Percentiles rank a stretch among this genome's conserved stretches.
These are phyloP conservation scores for Megaustenia siamemsis DNA, from an alignment of 2,888 invertebrate genomes.

Conservation along the genomic window DNA sequence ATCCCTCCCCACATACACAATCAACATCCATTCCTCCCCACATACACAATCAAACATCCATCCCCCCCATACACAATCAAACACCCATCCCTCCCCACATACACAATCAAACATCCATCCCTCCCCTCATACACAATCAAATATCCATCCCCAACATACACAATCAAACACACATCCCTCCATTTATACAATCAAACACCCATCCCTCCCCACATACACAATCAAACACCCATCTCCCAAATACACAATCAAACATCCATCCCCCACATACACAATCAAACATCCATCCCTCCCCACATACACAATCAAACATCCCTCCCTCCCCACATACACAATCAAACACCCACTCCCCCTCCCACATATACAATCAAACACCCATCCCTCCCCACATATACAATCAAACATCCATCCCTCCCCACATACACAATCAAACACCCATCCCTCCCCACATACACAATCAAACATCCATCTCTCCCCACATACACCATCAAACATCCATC, in stretches of 20 bases:
- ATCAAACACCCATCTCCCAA: too few relatives aligned
- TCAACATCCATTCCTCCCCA: too few relatives aligned
- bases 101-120: too few relatives aligned
- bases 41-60: too few relatives aligned
- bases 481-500: not conserved
- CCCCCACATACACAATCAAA: not conserved
- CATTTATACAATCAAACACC: not conserved
- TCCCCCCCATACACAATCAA: too few relatives aligned
- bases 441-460: not conserved
- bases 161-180: not conserved
- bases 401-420: not conserved
- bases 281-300: not conserved
- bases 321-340: not conserved
- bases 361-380: not conserved
- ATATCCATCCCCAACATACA: not conserved
- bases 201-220: not conserved
- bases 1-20: not conserved
- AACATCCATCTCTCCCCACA: not conserved
- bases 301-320: not conserved
- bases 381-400: not conserved
- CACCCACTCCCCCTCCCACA: too few relatives aligned
- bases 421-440: not conserved
- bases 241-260: too few relatives aligned
- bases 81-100: too few relatives aligned
- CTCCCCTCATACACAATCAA: too few relatives aligned